Base-by-base conservation (phyloP, 2,797 vertebrate species). In the Parambassis ranga region DNA sequence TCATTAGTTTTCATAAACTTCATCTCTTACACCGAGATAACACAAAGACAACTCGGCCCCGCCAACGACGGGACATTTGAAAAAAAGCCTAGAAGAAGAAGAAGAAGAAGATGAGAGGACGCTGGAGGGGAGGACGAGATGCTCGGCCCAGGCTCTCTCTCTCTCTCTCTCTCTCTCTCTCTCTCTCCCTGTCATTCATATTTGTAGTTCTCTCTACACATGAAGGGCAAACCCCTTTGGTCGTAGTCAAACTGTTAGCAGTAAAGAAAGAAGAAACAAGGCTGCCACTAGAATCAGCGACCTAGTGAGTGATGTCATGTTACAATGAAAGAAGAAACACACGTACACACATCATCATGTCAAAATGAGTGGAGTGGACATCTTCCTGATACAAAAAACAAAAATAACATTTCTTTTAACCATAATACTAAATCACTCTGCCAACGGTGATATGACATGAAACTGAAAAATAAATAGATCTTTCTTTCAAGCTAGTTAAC, bases 391-490 rank as follows among this genome's bases (percentile, higher is more conserved):
- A 83, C 65, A 87, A 85, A 84, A 79, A 77, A 67, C 52, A n/a
- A 42, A 14, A 71, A 70, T 42, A 52, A 60, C 24, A 43, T 77
- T 71, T 73, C 78, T 57, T 73, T 78, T 57, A 56, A 79, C 84
- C 73, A 75, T 87, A 90, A 90, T 84, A 91, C 85, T 90, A 89
- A 76, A 67, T 83, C 85, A 74, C 83, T 84, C 75, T 15, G 62
- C 35, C 1, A 18, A 70, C 46, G 75, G 51, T 82, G 87, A 85
- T 85, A 89, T 87, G 82, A 91, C 73, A 61, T 64, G 82, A 82
- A 81, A 78, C 77, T 75, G 79, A 88, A 88, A 90, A 92, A 93
- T 92, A 92, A 93, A 93, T 89, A 91, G 63, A 82, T 81, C 77
- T 80, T 75, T 77, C 57, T 85, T 80, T 91, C 84, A 86, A 86